A percentile compares a stretch with the other conserved stretches of the same genome.
Conservation (phyloP, 2,113 vertebrate species). For the Lepidothrix coronata region DNA sequence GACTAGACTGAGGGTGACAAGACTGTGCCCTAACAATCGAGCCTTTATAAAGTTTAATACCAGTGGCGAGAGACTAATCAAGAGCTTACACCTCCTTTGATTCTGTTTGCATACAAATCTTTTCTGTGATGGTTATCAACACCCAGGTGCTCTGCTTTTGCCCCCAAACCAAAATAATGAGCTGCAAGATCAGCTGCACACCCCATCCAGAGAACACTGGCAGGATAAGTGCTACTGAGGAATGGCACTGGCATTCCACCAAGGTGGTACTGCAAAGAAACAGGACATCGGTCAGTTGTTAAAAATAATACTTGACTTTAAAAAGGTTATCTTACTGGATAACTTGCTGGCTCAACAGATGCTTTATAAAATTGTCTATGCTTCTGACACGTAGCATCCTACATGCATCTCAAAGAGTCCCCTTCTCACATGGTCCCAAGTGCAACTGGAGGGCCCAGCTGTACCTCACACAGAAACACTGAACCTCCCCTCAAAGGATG, state of each 20-base stretch:
- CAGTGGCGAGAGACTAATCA: neutral
- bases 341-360: neutral
- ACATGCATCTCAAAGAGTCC: neutral
- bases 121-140: neutral
- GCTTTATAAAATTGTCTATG: neutral
- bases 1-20: neutral
- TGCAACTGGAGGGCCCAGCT: neutral
- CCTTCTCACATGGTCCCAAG: neutral
- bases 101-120: neutral
- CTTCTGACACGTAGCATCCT: neutral
- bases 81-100: neutral
- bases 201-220: neutral
- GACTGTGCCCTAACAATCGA: neutral
- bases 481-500: neutral
- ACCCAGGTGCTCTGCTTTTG: neutral
- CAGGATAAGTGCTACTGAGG: neutral
- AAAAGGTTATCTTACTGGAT: slow-evolving; percentile 48
- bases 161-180: neutral
- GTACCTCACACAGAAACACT: neutral
- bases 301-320: slow-evolving; percentile 55
- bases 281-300: slow-evolving; percentile 20
- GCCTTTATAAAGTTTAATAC: neutral
- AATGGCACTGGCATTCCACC: slow-evolving; percentile 23
- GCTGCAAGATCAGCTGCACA: neutral
- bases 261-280: slow-evolving; percentile 52